Percentiles rank a stretch among this genome's conserved stretches.
Evolutionary conservation across 2,113 vertebrate genomes (phyloP).

Genomic region (Lamprotornis superbus): DNA sequence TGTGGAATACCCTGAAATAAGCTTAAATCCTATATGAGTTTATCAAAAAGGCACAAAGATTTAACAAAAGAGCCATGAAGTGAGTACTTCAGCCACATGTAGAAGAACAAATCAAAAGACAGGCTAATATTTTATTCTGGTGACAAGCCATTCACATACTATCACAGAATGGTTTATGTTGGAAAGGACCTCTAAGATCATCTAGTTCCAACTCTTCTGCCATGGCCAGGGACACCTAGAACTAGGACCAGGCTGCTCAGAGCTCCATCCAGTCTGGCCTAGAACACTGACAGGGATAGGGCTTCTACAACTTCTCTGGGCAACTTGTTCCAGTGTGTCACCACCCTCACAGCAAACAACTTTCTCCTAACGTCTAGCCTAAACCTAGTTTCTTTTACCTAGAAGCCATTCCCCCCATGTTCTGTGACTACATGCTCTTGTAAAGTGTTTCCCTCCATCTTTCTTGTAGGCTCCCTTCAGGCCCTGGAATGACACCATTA

Average conservation of each 20-base stretch:
- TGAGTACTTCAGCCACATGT: not conserved
- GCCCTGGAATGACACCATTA: not conserved
- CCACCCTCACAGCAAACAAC: not conserved
- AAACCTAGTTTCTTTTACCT: not conserved
- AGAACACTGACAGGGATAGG: not conserved
- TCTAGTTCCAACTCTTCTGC: not conserved
- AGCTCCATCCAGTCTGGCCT: not conserved
- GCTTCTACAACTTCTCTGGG: not conserved
- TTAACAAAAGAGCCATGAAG: not conserved
- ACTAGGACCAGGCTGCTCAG: not conserved
- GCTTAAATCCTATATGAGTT: not conserved
- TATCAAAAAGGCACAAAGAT: not conserved
- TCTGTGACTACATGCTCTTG: not conserved
- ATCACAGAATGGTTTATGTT: not conserved
- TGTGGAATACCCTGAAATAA: not conserved
- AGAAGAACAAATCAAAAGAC: not conserved
- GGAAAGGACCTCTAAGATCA: not conserved
- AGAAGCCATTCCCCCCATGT: not conserved
- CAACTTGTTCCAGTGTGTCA: not conserved
- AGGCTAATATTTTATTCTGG: not conserved
- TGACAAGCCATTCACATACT: not conserved
- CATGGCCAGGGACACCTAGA: not conserved
- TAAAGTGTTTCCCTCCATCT: not conserved
- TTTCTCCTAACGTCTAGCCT: not conserved
- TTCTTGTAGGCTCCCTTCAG: not conserved